A percentile compares a stretch with the other conserved stretches of the same genome.
These are phyloP conservation scores for Apus apus DNA, from an alignment of 2,113 vertebrate species.

Conservation along the genomic window DNA sequence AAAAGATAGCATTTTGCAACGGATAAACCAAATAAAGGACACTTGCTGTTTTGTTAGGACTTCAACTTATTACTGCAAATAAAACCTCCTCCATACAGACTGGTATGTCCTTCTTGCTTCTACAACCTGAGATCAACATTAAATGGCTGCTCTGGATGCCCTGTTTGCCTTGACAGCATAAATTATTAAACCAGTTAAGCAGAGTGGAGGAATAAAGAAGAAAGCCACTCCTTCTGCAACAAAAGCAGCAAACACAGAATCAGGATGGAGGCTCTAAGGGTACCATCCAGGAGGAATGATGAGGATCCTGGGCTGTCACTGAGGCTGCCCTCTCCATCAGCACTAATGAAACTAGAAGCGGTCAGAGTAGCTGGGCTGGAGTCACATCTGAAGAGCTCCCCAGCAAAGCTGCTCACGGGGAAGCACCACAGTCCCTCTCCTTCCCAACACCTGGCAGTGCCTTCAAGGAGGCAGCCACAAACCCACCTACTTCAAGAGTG, in stretches of 20 bases:
- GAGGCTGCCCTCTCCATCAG: background rate
- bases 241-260: background rate
- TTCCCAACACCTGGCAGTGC: background rate
- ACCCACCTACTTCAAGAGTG: background rate
- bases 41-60: background rate
- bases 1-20: conserved; percentile 29
- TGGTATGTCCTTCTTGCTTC: background rate
- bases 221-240: background rate
- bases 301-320: background rate
- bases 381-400: background rate
- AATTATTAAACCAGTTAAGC: conserved; percentile 13
- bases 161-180: background rate
- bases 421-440: background rate
- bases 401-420: background rate
- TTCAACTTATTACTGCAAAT: background rate
- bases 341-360: background rate
- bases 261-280: background rate
- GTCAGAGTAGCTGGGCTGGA: background rate
- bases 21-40: conserved; percentile 3
- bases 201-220: background rate
- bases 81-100: conserved; percentile 8
- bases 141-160: background rate
- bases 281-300: background rate
- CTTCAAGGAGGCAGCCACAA: background rate
- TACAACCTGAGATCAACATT: conserved; percentile 6